phyloP scores from a whole-genome alignment of 2,888 invertebrate genomes.

The Netelia virgata region DNA sequence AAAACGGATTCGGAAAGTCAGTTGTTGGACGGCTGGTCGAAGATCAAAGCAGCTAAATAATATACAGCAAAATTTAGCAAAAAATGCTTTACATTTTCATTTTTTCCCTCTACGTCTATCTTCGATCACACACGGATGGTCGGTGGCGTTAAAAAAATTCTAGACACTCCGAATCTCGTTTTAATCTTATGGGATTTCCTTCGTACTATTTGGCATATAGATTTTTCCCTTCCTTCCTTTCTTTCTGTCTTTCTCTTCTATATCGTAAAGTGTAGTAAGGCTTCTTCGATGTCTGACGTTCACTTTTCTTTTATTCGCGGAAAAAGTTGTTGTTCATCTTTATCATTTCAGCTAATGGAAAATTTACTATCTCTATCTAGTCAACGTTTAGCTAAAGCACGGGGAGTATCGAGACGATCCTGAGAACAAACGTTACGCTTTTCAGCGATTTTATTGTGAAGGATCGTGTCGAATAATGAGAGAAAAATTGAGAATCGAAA shows the following conservation, averaged over 20 bases:
- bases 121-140: slow-evolving; percentile 47
- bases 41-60: slow-evolving; percentile 45
- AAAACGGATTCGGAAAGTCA: slow-evolving; percentile 54
- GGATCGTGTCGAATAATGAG: slow-evolving; percentile 9
- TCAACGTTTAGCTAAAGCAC: slow-evolving; percentile 53
- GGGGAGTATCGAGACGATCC: slow-evolving; percentile 8
- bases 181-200: slow-evolving; percentile 13
- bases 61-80: slow-evolving; percentile 14
- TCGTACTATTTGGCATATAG: slow-evolving; percentile 64
- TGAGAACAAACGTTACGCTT: slow-evolving; percentile 67
- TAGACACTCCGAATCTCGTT: slow-evolving; percentile 61
- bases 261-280: slow-evolving; percentile 77
- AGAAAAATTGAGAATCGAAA: slow-evolving; percentile 42
- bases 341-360: slow-evolving; percentile 55
- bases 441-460: slow-evolving; percentile 19
- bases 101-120: slow-evolving; percentile 11
- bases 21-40: slow-evolving; percentile 62
- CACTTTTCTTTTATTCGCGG: slow-evolving; percentile 70
- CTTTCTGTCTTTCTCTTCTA: slow-evolving; percentile 37
- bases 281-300: slow-evolving; percentile 81
- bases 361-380: slow-evolving; percentile 58
- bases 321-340: slow-evolving; percentile 40
- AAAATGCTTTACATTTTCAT: slow-evolving; percentile 31
- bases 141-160: slow-evolving; percentile 59
- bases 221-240: slow-evolving; percentile 22